phyloP scores from a whole-genome alignment of 2,888 invertebrate species.

The Athalia circularis region DNA sequence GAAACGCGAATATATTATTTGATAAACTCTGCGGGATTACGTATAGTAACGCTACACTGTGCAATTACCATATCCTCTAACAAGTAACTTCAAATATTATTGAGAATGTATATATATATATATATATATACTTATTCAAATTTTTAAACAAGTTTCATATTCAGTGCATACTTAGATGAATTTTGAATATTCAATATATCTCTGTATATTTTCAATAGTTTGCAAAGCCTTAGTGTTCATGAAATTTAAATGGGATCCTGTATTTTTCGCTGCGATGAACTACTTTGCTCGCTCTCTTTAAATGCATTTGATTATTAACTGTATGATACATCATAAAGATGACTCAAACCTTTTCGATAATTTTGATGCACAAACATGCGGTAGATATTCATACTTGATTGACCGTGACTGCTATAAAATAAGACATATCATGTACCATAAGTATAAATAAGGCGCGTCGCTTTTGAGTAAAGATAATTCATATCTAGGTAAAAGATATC shows the following conservation, averaged over 20 bases:
- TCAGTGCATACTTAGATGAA: conserved; percentile 19
- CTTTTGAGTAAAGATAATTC: conserved; percentile 19
- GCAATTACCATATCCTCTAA: conserved; percentile 30
- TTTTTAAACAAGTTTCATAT: conserved; percentile 6
- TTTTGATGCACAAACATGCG: background rate
- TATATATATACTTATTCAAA: conserved; percentile 6
- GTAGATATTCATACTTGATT: background rate
- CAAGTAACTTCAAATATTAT: background rate
- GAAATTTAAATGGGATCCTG: conserved; percentile 11
- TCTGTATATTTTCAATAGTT: conserved; percentile 9
- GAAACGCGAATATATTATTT: conserved; percentile 8
- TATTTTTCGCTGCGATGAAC: background rate
- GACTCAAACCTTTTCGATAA: background rate
- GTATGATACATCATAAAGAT: background rate
- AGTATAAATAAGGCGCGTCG: conserved; percentile 18
- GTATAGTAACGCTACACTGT: conserved; percentile 23
- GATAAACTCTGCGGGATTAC: background rate
- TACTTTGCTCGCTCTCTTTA: background rate
- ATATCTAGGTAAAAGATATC: conserved; percentile 26
- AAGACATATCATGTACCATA: background rate
- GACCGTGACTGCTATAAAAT: background rate
- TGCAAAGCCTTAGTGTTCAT: background rate
- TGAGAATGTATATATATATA: background rate
- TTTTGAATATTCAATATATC: conserved; percentile 33
- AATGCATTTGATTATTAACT: background rate